A percentile compares a stretch with the other conserved stretches of the same genome.
These are phyloP conservation scores for Neocrepidodera transversa DNA, from an alignment of 2,888 invertebrate genomes.

Conservation along the genomic window DNA sequence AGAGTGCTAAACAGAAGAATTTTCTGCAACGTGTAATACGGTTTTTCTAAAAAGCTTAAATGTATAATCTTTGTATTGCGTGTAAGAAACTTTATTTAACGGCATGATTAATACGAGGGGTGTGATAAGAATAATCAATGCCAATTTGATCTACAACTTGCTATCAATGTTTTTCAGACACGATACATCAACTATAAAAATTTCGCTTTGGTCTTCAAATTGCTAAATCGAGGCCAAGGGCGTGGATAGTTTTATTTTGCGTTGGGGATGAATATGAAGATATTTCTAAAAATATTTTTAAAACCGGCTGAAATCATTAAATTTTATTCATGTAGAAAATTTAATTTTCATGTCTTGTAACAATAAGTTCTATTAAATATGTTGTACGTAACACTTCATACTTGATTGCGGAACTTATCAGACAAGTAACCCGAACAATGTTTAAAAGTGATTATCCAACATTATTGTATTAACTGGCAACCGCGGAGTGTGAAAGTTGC, in stretches of 20 bases:
- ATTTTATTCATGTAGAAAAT: too few relatives aligned
- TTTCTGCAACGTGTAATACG: conserved; percentile 26
- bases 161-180: conserved; percentile 26
- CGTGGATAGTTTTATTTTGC: conserved; percentile 9
- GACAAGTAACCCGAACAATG: conserved; percentile 3
- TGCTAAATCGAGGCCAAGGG: conserved; percentile 21
- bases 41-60: conserved; percentile 26
- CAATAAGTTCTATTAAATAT: too few relatives aligned
- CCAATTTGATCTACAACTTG: conserved; percentile 27
- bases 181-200: conserved; percentile 25
- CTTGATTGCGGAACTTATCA: conserved; percentile 10
- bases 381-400: neutral
- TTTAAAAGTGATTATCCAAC: conserved; percentile 8
- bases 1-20: conserved; percentile 15
- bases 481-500: conserved; percentile 14
- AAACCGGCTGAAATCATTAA: too few relatives aligned
- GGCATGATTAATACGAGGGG: conserved; percentile 26
- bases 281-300: too few relatives aligned
- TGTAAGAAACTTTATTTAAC: conserved; percentile 25
- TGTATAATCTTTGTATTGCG: conserved; percentile 27
- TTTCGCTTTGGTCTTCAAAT: conserved; percentile 23
- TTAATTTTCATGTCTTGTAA: too few relatives aligned
- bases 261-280: neutral
- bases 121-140: conserved; percentile 27
- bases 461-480: conserved; percentile 10